A percentile compares a stretch with the other conserved stretches of the same genome.
Evolutionary conservation across 2,113 vertebrate species (phyloP).

Genomic region (Australoheros scitulus): DNA sequence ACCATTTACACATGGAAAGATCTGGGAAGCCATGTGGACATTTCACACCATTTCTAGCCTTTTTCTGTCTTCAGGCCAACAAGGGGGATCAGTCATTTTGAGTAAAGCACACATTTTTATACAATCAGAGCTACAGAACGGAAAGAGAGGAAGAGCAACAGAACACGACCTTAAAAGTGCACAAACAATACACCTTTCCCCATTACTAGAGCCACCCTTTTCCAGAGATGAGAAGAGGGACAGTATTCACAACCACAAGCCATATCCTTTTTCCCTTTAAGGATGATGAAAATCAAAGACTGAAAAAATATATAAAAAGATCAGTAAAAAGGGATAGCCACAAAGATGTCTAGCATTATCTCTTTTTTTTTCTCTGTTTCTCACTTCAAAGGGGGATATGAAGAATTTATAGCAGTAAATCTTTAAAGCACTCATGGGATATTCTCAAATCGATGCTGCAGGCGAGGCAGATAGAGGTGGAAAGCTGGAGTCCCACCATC

Average conservation of each 20-base stretch:
- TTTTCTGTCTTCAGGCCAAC: conserved; percentile 29
- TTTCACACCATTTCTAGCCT: conserved; percentile 36
- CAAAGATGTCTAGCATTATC: conserved; percentile 61
- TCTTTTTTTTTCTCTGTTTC: conserved; percentile 47
- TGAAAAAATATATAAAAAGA: conserved; percentile 7
- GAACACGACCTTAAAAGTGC: conserved; percentile 8
- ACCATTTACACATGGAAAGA: conserved; percentile 37
- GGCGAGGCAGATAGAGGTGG: conserved; percentile 68
- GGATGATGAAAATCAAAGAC: conserved; percentile 53
- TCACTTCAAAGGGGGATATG: conserved; percentile 79
- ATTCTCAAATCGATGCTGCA: conserved; percentile 74
- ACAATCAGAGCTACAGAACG: neutral
- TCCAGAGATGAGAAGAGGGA: neutral
- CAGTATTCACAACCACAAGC: conserved; percentile 25
- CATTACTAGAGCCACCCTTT: neutral
- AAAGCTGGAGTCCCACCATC: conserved; percentile 60
- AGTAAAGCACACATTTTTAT: conserved; percentile 13
- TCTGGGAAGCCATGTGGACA: conserved; percentile 22
- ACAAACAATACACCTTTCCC: conserved; percentile 3
- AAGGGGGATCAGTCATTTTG: conserved; percentile 13
- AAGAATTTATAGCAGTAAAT: conserved; percentile 80
- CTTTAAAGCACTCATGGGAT: conserved; percentile 77
- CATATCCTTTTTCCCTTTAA: conserved; percentile 31
- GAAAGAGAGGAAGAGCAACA: neutral
- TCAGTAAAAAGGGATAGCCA: conserved; percentile 27